phyloP scores from a whole-genome alignment of 2,113 vertebrate species.

The Muntiacus muntjak region DNA sequence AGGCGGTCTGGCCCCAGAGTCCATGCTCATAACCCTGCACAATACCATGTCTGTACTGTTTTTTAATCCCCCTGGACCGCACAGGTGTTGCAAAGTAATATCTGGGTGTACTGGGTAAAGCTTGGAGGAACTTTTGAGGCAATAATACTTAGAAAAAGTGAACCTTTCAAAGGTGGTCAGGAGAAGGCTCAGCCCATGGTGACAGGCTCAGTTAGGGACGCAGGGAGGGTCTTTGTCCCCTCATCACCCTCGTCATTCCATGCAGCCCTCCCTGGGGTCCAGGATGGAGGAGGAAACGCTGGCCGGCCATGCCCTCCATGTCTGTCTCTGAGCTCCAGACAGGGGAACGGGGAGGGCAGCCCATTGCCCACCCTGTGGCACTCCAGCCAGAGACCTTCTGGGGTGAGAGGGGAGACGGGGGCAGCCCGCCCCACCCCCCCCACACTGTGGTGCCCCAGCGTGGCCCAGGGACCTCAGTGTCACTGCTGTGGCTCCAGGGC shows the following conservation, averaged over 20 bases:
- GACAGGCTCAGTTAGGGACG: neutral
- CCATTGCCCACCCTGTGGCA: neutral
- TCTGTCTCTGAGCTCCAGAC: neutral
- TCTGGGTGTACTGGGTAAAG: neutral
- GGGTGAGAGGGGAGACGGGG: accelerated
- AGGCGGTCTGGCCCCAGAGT: neutral
- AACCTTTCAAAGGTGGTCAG: neutral
- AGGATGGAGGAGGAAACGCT: no score
- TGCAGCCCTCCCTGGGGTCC: neutral
- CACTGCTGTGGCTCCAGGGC: neutral
- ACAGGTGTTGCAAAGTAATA: neutral
- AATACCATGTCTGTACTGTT: neutral
- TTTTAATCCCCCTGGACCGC: neutral
- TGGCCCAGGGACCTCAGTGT: neutral
- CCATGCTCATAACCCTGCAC: neutral
- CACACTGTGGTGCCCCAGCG: neutral
- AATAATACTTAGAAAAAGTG: neutral
- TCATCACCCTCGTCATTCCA: accelerated
- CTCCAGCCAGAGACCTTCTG: neutral
- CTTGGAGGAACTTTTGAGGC: neutral
- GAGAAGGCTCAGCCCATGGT: neutral
- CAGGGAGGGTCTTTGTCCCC: neutral
- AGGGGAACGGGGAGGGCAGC: accelerated
- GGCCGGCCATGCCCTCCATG: neutral
- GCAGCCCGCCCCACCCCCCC: neutral